Evolutionary conservation across 2,797 vertebrate genomes (phyloP), one percentile per base, ranked within the genome.

Genomic region (Dicrostonyx torquatus): DNA sequence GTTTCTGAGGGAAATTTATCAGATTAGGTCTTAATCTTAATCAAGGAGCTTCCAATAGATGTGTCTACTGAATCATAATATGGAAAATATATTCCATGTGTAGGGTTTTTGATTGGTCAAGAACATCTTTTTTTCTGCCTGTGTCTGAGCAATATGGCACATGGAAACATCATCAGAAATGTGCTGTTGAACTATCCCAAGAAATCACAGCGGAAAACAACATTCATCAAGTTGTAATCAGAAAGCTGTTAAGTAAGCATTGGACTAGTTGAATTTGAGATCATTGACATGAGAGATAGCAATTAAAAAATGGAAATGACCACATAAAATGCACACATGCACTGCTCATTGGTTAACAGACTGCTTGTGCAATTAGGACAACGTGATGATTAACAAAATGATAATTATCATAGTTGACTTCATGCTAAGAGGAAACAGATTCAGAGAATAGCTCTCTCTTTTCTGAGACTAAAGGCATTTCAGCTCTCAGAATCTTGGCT

Each of bases 171-270:
- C 6, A 17, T 78, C 45, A 84, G 13, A 94, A 87, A 84, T 55
- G 64, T 60, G 72, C 70, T 78, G 18, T 93, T 90, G 37, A 89
- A 90, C 88, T 92, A 94, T 77, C 43, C 13, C 75, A 26, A 96
- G 68, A 92, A 92, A 62, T 64, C 62, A 62, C 37, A 7, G 64
- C 6, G 45, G 58, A 64, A 48, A 70, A 95, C 75, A 37, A 85
- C 92, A 94, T 53, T 53, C 22, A 10, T 68, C 34, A 88, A 58
- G 45, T 50, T 43, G 11, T 72, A 80, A 73, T 88, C 40, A 55
- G 40, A 82, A 92, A 78, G 17, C 78, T 94, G 64, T 88, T 58
- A 31, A 18, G 6, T 62, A 43, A 79, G 4, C 85, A 66, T 75
- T 37, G 84, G 76, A 37, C 58, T 4, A 18, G 6, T 50, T 92